A percentile compares a stretch with the other conserved stretches of the same genome.
Conservation (phyloP, 2,797 vertebrate species). For the Dendrocincla tyrannina region DNA sequence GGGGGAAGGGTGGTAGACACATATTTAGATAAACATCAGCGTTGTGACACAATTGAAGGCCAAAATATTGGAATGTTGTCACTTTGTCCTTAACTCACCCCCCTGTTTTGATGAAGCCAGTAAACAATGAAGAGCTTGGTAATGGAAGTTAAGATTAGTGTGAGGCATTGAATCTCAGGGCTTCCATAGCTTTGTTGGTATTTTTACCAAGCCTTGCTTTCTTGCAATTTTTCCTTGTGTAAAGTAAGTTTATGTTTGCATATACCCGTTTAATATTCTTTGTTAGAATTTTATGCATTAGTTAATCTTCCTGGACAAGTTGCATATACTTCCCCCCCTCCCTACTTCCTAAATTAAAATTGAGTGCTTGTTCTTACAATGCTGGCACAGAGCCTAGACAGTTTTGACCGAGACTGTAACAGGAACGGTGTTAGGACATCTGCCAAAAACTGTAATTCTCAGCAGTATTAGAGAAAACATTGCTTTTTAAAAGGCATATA, state of each 20-base stretch:
- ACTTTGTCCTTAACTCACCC: constrained; percentile 51
- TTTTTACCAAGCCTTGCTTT: background rate
- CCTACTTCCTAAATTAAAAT: constrained; percentile 50
- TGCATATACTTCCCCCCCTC: background rate
- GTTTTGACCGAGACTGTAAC: constrained; percentile 40
- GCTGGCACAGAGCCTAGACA: constrained; percentile 55
- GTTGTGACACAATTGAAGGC: constrained; percentile 46
- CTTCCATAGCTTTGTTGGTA: background rate
- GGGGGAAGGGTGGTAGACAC: constrained; percentile 29
- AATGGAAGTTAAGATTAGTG: background rate
- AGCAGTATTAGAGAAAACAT: constrained; percentile 29
- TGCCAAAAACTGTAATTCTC: constrained; percentile 57
- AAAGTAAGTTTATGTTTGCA: background rate
- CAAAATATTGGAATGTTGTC: constrained; percentile 42
- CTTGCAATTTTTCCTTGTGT: background rate
- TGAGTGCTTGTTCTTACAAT: constrained; percentile 37
- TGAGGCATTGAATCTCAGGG: background rate
- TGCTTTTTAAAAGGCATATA: constrained; percentile 22
- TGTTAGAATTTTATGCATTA: background rate
- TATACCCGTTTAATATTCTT: background rate
- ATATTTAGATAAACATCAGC: constrained; percentile 58
- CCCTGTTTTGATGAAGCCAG: background rate
- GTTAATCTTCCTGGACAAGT: constrained; percentile 5
- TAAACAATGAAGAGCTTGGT: constrained; percentile 34
- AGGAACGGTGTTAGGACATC: constrained; percentile 35